Evolutionary conservation across 2,113 vertebrate species (phyloP).

Genomic region (Anolis carolinensis): DNA sequence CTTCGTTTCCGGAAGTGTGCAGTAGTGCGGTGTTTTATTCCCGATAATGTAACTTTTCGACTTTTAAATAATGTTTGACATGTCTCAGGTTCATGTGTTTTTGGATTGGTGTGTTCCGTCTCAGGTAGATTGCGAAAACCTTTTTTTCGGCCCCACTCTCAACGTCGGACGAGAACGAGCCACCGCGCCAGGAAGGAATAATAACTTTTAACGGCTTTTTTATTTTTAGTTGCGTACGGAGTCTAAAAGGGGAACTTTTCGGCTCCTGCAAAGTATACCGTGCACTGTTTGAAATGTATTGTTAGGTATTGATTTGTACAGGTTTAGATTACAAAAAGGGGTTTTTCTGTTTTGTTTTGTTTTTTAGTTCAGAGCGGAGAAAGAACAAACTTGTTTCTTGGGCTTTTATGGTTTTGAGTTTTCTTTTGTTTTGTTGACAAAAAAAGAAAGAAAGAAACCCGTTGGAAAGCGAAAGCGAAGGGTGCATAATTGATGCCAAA

Average conservation of each 20-base stretch:
- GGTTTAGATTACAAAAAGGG: slow-evolving; percentile 75
- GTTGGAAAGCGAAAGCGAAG: slow-evolving; percentile 62
- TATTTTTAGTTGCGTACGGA: slow-evolving; percentile 79
- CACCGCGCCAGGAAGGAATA: slow-evolving; percentile 67
- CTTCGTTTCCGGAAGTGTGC: slow-evolving; percentile 78
- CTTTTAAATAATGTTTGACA: slow-evolving; percentile 78
- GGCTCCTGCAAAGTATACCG: slow-evolving; percentile 77
- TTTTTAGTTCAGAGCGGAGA: slow-evolving; percentile 72
- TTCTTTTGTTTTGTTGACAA: slow-evolving; percentile 57
- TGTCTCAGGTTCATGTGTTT: slow-evolving; percentile 90
- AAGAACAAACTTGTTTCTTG: slow-evolving; percentile 81
- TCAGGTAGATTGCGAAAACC: slow-evolving; percentile 83
- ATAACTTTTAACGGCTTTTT: slow-evolving; percentile 57
- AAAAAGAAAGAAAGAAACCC: not conserved
- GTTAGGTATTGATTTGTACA: slow-evolving; percentile 90
- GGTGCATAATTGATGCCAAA: slow-evolving; percentile 75
- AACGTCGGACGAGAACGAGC: slow-evolving; percentile 69
- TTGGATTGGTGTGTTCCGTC: slow-evolving; percentile 86
- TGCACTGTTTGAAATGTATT: slow-evolving; percentile 88
- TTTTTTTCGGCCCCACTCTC: slow-evolving; percentile 82
- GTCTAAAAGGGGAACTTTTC: slow-evolving; percentile 78
- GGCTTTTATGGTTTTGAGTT: slow-evolving; percentile 31
- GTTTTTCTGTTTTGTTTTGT: slow-evolving; percentile 50
- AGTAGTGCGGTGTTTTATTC: slow-evolving; percentile 79
- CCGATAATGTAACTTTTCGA: slow-evolving; percentile 77